Evolutionary conservation across 2,797 vertebrate species (phyloP).

Genomic region (Sebastes hubbsi): DNA sequence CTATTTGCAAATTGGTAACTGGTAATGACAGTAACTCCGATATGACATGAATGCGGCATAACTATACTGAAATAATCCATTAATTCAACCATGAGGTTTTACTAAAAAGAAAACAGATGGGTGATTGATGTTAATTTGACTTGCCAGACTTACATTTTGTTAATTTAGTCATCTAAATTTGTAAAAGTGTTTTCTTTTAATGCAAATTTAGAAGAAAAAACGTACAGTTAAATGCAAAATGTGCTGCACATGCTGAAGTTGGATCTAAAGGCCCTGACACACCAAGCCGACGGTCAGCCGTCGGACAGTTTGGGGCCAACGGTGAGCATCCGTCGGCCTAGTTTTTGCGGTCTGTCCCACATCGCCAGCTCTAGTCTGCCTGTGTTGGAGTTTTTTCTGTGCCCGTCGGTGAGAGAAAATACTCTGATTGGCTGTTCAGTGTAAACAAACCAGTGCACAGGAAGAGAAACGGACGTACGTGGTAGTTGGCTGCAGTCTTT

Average conservation of each 20-base stretch:
- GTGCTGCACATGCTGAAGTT: neutral
- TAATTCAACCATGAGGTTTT: neutral
- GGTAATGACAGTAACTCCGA: neutral
- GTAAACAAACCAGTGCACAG: too few relatives aligned
- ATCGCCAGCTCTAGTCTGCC: too few relatives aligned
- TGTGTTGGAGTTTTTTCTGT: too few relatives aligned
- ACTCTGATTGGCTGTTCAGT: too few relatives aligned
- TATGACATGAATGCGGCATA: neutral
- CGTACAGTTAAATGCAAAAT: neutral
- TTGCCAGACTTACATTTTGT: neutral
- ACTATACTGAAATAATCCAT: neutral
- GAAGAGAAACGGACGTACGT: too few relatives aligned
- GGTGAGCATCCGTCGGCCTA: too few relatives aligned
- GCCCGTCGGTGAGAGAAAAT: too few relatives aligned
- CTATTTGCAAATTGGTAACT: neutral
- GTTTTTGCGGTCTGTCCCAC: too few relatives aligned
- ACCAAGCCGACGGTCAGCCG: too few relatives aligned
- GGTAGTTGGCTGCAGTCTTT: too few relatives aligned
- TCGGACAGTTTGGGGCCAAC: too few relatives aligned
- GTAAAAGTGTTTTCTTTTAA: neutral
- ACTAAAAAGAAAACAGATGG: neutral
- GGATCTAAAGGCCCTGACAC: fast-evolving
- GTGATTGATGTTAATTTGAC: neutral
- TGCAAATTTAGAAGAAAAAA: neutral
- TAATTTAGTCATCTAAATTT: neutral